phyloP scores from a whole-genome alignment of 1,140 invertebrate genomes.

The Diploscapter pachys region DNA sequence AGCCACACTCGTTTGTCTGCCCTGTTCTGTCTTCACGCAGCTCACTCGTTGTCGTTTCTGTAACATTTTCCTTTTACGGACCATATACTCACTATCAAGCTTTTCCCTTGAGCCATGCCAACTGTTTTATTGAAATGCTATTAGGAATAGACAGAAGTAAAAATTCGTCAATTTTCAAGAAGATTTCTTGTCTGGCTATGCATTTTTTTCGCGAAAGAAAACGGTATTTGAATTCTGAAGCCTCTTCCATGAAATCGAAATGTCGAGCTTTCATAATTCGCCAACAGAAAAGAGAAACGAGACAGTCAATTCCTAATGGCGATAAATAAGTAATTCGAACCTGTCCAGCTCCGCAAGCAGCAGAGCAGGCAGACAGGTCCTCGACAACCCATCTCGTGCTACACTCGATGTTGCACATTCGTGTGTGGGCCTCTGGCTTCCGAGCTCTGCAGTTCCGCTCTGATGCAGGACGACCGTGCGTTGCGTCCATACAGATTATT shows the following conservation, averaged over 20 bases:
- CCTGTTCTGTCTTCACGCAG: slow-evolving; percentile 30
- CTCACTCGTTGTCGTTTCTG: slow-evolving; percentile 29
- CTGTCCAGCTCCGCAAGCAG: slow-evolving; percentile 43
- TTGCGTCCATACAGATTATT: slow-evolving; percentile 47
- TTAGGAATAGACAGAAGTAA: too few species aligned
- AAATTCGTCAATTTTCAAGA: too few species aligned
- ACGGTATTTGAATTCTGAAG: too few species aligned
- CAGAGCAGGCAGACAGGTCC: slow-evolving; percentile 35
- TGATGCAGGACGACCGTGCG: slow-evolving; percentile 34
- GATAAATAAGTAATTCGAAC: background rate
- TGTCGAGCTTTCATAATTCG: too few species aligned
- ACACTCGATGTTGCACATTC: slow-evolving; percentile 58
- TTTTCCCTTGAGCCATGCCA: too few species aligned
- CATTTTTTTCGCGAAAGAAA: too few species aligned
- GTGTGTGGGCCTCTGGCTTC: slow-evolving; percentile 38
- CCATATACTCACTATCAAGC: too few species aligned
- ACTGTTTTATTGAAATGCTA: too few species aligned
- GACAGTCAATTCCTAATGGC: too few species aligned
- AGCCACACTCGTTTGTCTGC: slow-evolving; percentile 15
- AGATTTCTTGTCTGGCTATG: too few species aligned
- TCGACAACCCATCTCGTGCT: slow-evolving; percentile 41
- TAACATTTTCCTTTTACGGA: background rate
- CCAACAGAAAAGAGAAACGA: too few species aligned
- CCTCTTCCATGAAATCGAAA: too few species aligned
- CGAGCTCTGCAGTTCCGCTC: slow-evolving; percentile 44